Evolutionary conservation across 2,888 invertebrate genomes (phyloP).

Genomic region (Pedicia rivosa): DNA sequence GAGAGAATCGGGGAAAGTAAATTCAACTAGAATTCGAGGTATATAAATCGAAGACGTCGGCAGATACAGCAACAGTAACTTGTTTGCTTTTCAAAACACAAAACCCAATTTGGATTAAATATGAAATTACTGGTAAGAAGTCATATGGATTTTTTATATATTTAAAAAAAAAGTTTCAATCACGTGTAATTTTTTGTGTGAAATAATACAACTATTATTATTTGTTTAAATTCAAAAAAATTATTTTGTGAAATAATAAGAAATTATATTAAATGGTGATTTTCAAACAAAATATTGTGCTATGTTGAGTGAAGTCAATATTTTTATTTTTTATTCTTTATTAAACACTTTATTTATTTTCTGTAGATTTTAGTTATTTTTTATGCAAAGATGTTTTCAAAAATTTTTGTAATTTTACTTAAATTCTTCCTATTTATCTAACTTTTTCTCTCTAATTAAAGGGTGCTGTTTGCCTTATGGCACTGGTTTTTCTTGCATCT

Average conservation of each 20-base stretch:
- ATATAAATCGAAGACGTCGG: too few relatives aligned
- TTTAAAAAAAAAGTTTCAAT: too few relatives aligned
- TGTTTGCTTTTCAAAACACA: conserved; percentile 25
- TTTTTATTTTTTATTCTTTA: too few relatives aligned
- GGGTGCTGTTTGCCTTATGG: conserved; percentile 31
- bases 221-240: background rate
- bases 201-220: background rate
- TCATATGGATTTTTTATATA: too few relatives aligned
- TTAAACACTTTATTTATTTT: too few relatives aligned
- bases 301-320: too few relatives aligned
- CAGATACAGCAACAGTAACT: conserved; percentile 32
- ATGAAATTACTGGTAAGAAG: conserved; percentile 10
- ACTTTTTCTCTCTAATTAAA: conserved; percentile 12
- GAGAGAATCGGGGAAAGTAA: too few relatives aligned
- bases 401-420: background rate
- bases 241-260: background rate
- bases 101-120: conserved; percentile 6
- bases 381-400: too few relatives aligned
- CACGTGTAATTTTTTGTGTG: background rate
- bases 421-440: background rate
- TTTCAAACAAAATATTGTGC: too few relatives aligned
- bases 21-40: too few relatives aligned
- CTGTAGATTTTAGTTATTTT: too few relatives aligned
- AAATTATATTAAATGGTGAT: background rate
- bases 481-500: conserved; percentile 42